Evolutionary conservation across 1,140 invertebrate species (phyloP).

Genomic region (Drosophila azteca): DNA sequence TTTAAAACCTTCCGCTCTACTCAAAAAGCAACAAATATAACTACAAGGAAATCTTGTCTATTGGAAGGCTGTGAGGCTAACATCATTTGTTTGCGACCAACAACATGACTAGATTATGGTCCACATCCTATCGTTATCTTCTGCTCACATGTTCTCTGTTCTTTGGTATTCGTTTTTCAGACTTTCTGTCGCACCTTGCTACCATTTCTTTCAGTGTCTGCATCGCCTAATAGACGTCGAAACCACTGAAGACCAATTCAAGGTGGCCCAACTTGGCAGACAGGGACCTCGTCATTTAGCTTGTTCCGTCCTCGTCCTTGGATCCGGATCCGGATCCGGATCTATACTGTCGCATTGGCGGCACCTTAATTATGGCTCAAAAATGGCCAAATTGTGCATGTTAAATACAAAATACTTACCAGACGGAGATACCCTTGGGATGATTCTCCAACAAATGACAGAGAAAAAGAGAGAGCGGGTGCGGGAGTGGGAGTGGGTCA

Average conservation of each 20-base stretch:
- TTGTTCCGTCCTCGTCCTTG: conserved; percentile 20
- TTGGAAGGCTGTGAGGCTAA: no score
- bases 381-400: conserved; percentile 69
- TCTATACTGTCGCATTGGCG: conserved; percentile 28
- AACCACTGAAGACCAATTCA: conserved; percentile 23
- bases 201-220: neutral
- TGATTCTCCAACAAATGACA: conserved; percentile 38
- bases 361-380: conserved; percentile 63
- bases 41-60: no score
- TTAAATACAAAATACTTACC: conserved; percentile 63
- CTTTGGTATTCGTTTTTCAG: no score
- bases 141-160: no score
- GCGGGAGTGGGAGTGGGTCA: neutral
- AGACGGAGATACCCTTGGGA: neutral
- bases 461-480: conserved; percentile 14
- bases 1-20: no score
- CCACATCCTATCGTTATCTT: no score
- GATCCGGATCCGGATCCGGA: conserved; percentile 18
- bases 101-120: no score
- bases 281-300: neutral
- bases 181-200: no score
- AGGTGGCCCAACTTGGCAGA: conserved; percentile 39
- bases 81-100: no score
- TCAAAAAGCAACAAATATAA: no score
- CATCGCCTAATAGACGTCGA: conserved; percentile 6